A percentile compares a stretch with the other conserved stretches of the same genome.
Conservation (phyloP, 1,140 invertebrate species). For the Theocolax elegans region DNA sequence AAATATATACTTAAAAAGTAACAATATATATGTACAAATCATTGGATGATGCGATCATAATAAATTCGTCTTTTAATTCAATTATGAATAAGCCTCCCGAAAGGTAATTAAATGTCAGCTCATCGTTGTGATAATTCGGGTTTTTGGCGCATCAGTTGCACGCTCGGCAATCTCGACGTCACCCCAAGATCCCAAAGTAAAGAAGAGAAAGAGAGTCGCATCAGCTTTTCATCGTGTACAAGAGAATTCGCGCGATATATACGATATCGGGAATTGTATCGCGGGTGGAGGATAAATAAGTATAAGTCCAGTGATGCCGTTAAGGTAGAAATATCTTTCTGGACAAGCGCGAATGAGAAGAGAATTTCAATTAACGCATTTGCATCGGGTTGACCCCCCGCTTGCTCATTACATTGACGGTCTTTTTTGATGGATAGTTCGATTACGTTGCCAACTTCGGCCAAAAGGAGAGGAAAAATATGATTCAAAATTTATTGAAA, state of each 20-base stretch:
- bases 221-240: slow-evolving; percentile 14
- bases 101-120: no score
- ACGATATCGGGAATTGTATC: neutral
- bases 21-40: no score
- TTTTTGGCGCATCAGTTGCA: no score
- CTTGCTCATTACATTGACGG: slow-evolving; percentile 28
- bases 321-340: slow-evolving; percentile 10
- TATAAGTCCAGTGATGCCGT: no score
- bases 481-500: slow-evolving; percentile 12
- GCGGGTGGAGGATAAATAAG: neutral
- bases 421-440: slow-evolving; percentile 32
- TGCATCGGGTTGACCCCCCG: slow-evolving; percentile 19
- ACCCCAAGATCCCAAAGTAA: no score
- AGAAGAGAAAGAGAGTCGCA: no score
- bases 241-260: neutral
- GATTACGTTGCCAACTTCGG: slow-evolving; percentile 22
- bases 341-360: slow-evolving; percentile 35
- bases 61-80: no score
- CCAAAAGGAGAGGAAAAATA: neutral
- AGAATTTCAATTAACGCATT: slow-evolving; percentile 43
- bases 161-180: no score
- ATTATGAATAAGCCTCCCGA: no score
- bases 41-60: no score
- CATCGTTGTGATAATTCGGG: no score
- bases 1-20: no score